Conservation (phyloP, 1,140 invertebrate genomes). For the Caenorhabditis remanei region DNA sequence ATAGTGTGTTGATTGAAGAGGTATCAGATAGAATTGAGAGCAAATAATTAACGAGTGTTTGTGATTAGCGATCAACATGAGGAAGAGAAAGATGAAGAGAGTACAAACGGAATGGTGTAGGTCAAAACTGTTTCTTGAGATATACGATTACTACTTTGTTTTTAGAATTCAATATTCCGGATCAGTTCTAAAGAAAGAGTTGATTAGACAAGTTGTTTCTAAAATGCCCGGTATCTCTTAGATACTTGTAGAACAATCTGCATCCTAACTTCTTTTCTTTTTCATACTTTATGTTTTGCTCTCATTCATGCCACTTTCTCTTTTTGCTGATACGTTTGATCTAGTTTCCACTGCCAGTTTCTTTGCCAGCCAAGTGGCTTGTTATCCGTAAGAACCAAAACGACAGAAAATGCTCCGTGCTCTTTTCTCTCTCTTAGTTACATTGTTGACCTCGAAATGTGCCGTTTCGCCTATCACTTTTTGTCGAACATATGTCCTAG, state of each 20-base stretch:
- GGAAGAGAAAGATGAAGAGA: not conserved
- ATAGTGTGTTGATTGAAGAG: slow-evolving; percentile 44
- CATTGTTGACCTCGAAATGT: slow-evolving; percentile 43
- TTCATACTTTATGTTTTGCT: slow-evolving; percentile 41
- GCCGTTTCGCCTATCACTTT: slow-evolving; percentile 42
- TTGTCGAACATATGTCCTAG: slow-evolving; percentile 45
- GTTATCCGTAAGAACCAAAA: slow-evolving; percentile 44
- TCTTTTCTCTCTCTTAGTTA: not conserved
- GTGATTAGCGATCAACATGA: slow-evolving; percentile 52
- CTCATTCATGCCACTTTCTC: slow-evolving; percentile 1
- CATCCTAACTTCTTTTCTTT: too few relatives aligned
- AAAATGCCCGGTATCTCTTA: too few relatives aligned
- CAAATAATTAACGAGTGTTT: slow-evolving; percentile 53
- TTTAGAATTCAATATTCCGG: too few relatives aligned
- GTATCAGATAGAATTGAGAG: slow-evolving; percentile 7
- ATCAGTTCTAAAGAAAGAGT: too few relatives aligned
- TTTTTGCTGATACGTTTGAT: slow-evolving; percentile 46
- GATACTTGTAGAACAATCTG: too few relatives aligned
- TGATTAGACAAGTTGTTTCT: too few relatives aligned
- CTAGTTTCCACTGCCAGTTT: slow-evolving; percentile 48
- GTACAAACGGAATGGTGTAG: not conserved
- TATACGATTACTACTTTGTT: too few relatives aligned
- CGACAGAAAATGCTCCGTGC: slow-evolving; percentile 19
- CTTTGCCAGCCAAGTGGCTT: slow-evolving; percentile 25
- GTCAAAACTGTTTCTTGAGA: slow-evolving; percentile 10